These are phyloP conservation scores for Polyodon spathula DNA, from an alignment of 2,113 vertebrate species.

Conservation along the genomic window DNA sequence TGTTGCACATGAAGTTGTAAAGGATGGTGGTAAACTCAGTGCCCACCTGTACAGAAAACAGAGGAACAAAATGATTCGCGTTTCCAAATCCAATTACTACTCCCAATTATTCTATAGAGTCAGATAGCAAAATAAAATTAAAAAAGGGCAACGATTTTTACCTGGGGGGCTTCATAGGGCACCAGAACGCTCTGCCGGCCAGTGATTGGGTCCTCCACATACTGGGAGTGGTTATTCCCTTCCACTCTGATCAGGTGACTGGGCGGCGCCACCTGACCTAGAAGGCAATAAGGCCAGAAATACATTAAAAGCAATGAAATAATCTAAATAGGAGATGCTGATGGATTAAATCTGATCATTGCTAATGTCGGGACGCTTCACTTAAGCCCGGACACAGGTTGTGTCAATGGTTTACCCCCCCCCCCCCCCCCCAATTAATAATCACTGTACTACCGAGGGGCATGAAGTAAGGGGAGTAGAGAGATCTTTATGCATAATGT, in stretches of 20 bases:
- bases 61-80: neutral
- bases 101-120: too few species aligned
- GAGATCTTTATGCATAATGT: too few species aligned
- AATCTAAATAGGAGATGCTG: neutral
- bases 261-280: conserved; percentile 92
- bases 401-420: too few species aligned
- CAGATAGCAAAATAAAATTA: conserved; percentile 8
- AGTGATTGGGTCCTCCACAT: conserved; percentile 92
- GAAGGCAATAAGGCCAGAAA: conserved; percentile 17
- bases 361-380: too few species aligned
- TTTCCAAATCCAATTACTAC: too few species aligned
- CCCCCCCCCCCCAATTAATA: too few species aligned
- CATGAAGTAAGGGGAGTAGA: too few species aligned
- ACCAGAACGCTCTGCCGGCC: conserved; percentile 94
- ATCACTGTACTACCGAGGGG: too few species aligned
- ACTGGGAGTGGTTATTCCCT: conserved; percentile 95
- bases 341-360: neutral
- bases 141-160: conserved; percentile 34
- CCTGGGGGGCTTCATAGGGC: conserved; percentile 94
- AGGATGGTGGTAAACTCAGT: conserved; percentile 95
- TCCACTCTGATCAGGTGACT: conserved; percentile 96
- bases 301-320: neutral
- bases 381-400: too few species aligned
- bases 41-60: conserved; percentile 67
- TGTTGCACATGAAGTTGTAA: conserved; percentile 99